Evolutionary conservation across 2,113 vertebrate genomes (phyloP), one percentile per base, ranked within the genome.

Genomic region (Aptenodytes patagonicus): DNA sequence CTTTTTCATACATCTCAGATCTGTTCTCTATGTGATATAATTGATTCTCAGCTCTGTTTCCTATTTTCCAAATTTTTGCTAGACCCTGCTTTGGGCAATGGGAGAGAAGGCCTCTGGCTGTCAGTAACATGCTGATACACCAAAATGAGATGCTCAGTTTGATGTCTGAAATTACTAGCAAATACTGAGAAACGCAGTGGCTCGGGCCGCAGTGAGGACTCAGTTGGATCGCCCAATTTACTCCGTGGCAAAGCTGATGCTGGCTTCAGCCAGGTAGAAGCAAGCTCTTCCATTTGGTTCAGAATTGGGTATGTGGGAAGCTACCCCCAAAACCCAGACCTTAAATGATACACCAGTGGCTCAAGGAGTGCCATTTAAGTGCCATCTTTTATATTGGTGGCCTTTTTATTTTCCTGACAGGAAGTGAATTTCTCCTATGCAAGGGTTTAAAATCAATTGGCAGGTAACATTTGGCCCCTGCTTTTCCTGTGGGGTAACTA

Each of bases 141-240:
- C 42, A 62, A 78, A 89, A 91, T 32, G 52, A 79, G 78, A 52
- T 14, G 46, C 60, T 87, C 17, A 11, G 42, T 82, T 79, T 71
- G 79, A 90, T 3, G 0, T 69, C 69, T 78, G 88, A 68, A 84
- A 85, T 90, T 38, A 34, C 55, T 58, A 28, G 69, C 28, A 44
- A 42, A 42, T 66, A 20, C 40, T 62, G 73, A 49, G 79, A 49
- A 83, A 86, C 1, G 3, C 3, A 6, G 29, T 71, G 82, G 79
- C 40, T 83, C 77, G 29, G 54, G 58, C 46, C 20, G 13, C 52
- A 44, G 47, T 0, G 0, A 71, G 34, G 70, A 26, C 71, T 55
- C 0, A 0, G 38, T 49, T 0, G 0, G 9, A 55, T 82, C 0
- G 0, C 38, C 42, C 4, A 2, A 32, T 68, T 68, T 71, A 68